Evolutionary conservation across 2,888 invertebrate genomes (phyloP).

Genomic region (Meghimatium bilineatum): DNA sequence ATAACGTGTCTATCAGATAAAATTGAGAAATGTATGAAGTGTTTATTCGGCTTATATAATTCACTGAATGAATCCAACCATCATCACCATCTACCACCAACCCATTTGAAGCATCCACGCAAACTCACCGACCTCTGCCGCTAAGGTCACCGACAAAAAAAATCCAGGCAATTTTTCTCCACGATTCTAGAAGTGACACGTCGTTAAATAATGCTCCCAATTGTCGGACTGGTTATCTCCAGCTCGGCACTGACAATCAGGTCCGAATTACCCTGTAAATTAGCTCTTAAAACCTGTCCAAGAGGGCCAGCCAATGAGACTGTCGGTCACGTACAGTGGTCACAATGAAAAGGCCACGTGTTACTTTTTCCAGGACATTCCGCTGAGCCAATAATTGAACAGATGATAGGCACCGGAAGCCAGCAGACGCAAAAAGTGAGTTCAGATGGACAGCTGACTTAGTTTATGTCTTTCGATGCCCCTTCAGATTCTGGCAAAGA

Average conservation of each 20-base stretch:
- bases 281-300: constrained; percentile 8
- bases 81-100: no score
- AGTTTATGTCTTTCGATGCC: not conserved
- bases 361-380: constrained; percentile 11
- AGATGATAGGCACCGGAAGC: constrained; percentile 24
- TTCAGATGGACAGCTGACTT: constrained; percentile 7
- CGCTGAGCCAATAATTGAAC: constrained; percentile 26
- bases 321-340: constrained; percentile 18
- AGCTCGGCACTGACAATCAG: not conserved
- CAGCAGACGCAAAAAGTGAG: constrained; percentile 5
- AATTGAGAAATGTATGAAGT: no score
- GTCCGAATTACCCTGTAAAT: constrained; percentile 7
- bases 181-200: not conserved
- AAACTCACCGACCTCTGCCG: not conserved
- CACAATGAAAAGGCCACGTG: constrained; percentile 20
- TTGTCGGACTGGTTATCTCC: not conserved
- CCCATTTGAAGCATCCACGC: not conserved
- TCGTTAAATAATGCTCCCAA: not conserved
- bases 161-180: not conserved
- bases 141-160: not conserved
- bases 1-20: no score
- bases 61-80: no score
- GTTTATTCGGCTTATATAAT: no score
- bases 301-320: not conserved
- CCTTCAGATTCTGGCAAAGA: not conserved